Base-by-base conservation (phyloP, 2,888 invertebrate species). In the Matsumyia berberina region DNA sequence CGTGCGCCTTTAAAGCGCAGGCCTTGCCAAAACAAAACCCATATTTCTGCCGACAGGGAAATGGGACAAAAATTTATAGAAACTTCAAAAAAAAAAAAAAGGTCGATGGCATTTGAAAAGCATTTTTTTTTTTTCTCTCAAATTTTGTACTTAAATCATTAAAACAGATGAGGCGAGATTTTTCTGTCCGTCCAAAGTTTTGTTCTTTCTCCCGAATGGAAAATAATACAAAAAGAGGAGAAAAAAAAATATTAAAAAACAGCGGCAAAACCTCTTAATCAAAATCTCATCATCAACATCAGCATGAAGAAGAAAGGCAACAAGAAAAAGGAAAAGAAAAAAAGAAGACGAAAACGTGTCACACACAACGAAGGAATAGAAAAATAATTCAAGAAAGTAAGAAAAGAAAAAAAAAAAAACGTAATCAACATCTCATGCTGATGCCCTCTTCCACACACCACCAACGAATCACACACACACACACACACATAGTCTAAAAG, bases 41-140 rank as follows among this genome's bases (percentile, higher is more conserved):
- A 8, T 6, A 33, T n/a, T 35, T 64, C 33, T 7, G 29, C 35
- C 55, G 35, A 46, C 12, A 37, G 58, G n/a, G 9, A 74, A 85
- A 69, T 67, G 62, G 73, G 73, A 57, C 72, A 77, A 19, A 72
- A 67, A 72, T 44, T 73, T 24, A 55, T 53, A 60, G 19, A 55
- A 66, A 67, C 73, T 42, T 55, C n/a, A n/a, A n/a, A 7, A 33
- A 35, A 39, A 58, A 73, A 64, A 82, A 55, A 69, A 76, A 74
- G 85, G 80, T 85, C 80, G 85, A 76, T 76, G 85, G 64, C 85
- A 80, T 85, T 85, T 67, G 60, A 62, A 69, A 62, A 39, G 24
- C 31, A 24, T 19, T 69, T 17, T 15, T 35, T 67, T 39, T n/a
- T 51, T 6, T 12, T 15, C 17, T 29, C 5, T 29, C 6, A 11